Conservation (phyloP, 2,888 invertebrate species). For the Carterocephalus palaemon region DNA sequence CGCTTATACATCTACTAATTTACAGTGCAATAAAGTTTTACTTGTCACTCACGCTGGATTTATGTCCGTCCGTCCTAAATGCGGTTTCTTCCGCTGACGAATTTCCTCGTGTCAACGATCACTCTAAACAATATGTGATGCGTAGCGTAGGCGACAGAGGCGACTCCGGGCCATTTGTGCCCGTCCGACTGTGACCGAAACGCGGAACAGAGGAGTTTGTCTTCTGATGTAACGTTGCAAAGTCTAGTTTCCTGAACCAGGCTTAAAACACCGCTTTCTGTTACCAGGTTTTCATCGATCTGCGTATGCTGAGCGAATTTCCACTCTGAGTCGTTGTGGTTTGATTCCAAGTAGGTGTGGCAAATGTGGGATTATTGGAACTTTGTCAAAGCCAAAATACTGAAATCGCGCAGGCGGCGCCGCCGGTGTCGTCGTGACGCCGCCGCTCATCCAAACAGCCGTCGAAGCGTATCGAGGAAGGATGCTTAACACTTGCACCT, state of each 20-base stretch:
- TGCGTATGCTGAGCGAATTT: neutral
- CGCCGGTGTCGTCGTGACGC: constrained; percentile 69
- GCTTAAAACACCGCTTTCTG: constrained; percentile 40
- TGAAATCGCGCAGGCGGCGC: constrained; percentile 72
- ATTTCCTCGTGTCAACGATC: constrained; percentile 72
- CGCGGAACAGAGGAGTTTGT: constrained; percentile 66
- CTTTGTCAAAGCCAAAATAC: constrained; percentile 40
- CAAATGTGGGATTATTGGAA: constrained; percentile 36
- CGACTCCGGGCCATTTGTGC: constrained; percentile 57
- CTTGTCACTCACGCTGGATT: constrained; percentile 74
- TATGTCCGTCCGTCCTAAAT: constrained; percentile 70
- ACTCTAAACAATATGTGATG: constrained; percentile 55
- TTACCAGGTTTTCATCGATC: neutral
- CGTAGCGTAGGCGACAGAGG: constrained; percentile 57
- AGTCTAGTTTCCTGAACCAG: constrained; percentile 71
- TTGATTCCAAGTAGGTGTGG: constrained; percentile 9
- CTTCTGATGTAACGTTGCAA: constrained; percentile 67
- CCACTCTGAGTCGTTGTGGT: neutral
- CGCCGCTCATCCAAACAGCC: constrained; percentile 62
- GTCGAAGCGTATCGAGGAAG: constrained; percentile 70
- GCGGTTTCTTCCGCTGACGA: constrained; percentile 74
- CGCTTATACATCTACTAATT: constrained; percentile 67
- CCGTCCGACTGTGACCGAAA: constrained; percentile 58
- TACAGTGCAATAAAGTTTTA: constrained; percentile 74
- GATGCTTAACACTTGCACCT: constrained; percentile 73